Conservation (phyloP, 2,797 vertebrate species). For the Alosa sapidissima region DNA sequence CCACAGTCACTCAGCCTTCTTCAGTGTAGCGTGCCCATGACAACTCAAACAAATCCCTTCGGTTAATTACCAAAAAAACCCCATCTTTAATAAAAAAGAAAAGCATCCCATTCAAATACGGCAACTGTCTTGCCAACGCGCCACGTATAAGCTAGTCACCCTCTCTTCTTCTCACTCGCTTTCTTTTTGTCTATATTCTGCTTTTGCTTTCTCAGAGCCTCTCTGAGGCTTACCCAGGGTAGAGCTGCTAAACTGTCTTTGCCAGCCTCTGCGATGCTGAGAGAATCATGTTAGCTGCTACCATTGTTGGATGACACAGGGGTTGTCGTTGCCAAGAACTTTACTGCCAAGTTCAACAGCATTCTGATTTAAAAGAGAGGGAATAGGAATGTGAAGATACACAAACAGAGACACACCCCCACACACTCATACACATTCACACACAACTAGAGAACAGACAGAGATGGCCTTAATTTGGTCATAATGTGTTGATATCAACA, state of each 20-base stretch:
- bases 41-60: constrained; percentile 44
- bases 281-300: constrained; percentile 81
- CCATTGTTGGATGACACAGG: constrained; percentile 89
- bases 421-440: constrained; percentile 50
- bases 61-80: constrained; percentile 61
- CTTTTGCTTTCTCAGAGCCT: constrained; percentile 55
- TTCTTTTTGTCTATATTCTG: constrained; percentile 39
- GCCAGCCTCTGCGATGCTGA: constrained; percentile 78
- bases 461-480: constrained; percentile 75
- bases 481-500: constrained; percentile 54
- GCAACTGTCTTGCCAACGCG: constrained; percentile 57
- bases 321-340: constrained; percentile 81
- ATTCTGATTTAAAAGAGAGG: constrained; percentile 63
- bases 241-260: constrained; percentile 66
- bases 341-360: constrained; percentile 84
- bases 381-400: constrained; percentile 15
- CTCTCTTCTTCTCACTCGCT: constrained; percentile 37
- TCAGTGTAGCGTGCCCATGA: constrained; percentile 17
- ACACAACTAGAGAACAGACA: constrained; percentile 58
- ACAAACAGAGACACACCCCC: constrained; percentile 15
- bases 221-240: constrained; percentile 62
- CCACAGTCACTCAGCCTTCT: constrained; percentile 28
- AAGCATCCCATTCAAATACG: constrained; percentile 50
- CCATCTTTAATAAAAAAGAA: constrained; percentile 39
- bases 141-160: constrained; percentile 57